A percentile compares a stretch with the other conserved stretches of the same genome.
phyloP scores from a whole-genome alignment of 53 echinoderm and acorn worm genomes.

The Holothuria leucospilota region DNA sequence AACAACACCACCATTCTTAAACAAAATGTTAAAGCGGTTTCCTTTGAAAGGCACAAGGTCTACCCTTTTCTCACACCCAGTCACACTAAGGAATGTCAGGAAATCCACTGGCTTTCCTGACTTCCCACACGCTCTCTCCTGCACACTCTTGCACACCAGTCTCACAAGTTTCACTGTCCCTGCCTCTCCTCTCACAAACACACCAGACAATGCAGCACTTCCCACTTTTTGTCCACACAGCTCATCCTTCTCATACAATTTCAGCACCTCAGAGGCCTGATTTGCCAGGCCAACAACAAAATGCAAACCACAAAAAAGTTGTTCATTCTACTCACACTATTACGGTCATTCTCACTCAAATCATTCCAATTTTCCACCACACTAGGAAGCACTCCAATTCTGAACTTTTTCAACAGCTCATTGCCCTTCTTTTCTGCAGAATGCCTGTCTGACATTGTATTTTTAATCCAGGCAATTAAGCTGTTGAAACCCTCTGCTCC shows the following conservation, averaged over 20 bases:
- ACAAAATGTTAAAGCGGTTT: slow-evolving; percentile 59
- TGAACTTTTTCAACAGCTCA: too few relatives aligned
- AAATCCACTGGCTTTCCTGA: slow-evolving; percentile 64
- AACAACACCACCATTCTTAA: slow-evolving; percentile 56
- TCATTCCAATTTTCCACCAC: not conserved
- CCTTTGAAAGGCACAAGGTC: slow-evolving; percentile 43
- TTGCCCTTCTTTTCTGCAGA: too few relatives aligned
- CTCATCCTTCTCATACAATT: slow-evolving; percentile 10
- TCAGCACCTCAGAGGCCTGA: slow-evolving; percentile 11
- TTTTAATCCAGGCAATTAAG: too few relatives aligned
- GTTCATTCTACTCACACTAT: not conserved
- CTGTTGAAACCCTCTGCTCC: too few relatives aligned
- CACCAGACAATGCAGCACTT: not conserved
- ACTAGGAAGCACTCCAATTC: too few relatives aligned
- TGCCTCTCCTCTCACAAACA: not conserved
- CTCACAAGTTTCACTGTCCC: not conserved
- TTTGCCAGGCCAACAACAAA: too few relatives aligned
- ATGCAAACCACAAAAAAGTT: slow-evolving; percentile 64
- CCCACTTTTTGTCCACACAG: not conserved
- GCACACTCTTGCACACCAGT: too few relatives aligned
- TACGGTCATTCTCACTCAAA: not conserved
- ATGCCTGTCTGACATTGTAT: too few relatives aligned
- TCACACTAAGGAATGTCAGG: slow-evolving; percentile 48
- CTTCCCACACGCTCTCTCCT: slow-evolving; percentile 65
- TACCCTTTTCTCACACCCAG: too few relatives aligned